Base-by-base conservation (phyloP, 2,888 invertebrate genomes). In the Ernsta delagoae region DNA sequence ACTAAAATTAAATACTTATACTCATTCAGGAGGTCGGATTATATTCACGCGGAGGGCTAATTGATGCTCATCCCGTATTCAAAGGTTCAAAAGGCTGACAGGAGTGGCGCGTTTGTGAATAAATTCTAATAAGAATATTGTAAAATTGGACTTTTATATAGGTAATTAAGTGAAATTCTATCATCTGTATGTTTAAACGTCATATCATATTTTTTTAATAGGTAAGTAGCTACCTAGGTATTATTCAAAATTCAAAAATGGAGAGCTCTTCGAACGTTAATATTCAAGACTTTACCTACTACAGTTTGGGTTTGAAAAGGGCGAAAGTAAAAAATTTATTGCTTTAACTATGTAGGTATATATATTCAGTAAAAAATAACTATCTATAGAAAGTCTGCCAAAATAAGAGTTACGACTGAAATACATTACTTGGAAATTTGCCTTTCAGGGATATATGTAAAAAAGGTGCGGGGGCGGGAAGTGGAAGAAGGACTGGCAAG, bases 11-110 rank as follows among this genome's bases (percentile, higher is more conserved):
- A n/a, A n/a, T n/a, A n/a, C n/a, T n/a, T 50, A 16, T 62, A 63
- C 41, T 43, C 48, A 12, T 24, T 45, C 63, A 41, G 36, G 53
- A 39, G 54, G n/a, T 54, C 41, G 31, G 39, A 54, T 63, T 43
- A 41, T 74, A 77, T 50, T 67, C 59, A 62, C 75, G 80, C 77
- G 79, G 79, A 80, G 81, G 73, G 80, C 78, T 87, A 88, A 88
- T 88, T 88, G 86, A 85, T 85, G 85, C 63, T 85, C 85, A 86
- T 86, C 81, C 81, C 80, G 77, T 83, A 87, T 87, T 87, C 86
- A 86, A 84, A 84, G 87, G 85, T 83, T 83, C 79, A 82, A 78
- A 80, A 83, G 84, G 80, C 83, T 81, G 81, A 80, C 81, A 82
- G 82, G 80, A 84, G 82, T 78, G 81, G 77, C 81, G 79, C 77